Percentiles rank a stretch among this genome's conserved stretches.
These are phyloP conservation scores for Orthosia gracilis DNA, from an alignment of 2,888 invertebrate species.

Conservation along the genomic window DNA sequence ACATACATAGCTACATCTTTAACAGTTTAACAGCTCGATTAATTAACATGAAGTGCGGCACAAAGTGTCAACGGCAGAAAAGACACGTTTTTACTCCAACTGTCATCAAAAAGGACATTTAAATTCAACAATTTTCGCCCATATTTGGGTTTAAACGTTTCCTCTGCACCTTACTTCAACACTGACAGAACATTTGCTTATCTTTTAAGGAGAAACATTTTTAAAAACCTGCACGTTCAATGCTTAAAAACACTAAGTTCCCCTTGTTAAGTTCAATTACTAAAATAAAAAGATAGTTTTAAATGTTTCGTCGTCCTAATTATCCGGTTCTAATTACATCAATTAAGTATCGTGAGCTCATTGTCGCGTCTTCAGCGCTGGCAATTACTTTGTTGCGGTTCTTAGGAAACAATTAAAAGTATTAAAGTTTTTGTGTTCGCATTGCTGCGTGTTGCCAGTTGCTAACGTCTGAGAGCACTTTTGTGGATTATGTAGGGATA, in stretches of 20 bases:
- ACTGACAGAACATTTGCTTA: conserved; percentile 24
- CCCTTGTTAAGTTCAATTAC: conserved; percentile 55
- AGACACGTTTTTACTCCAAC: not conserved
- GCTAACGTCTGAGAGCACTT: conserved; percentile 52
- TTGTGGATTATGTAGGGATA: conserved; percentile 31
- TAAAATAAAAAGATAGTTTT: conserved; percentile 42
- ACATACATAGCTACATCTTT: not conserved
- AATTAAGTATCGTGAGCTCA: conserved; percentile 73
- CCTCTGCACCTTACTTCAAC: not conserved
- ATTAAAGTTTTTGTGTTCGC: conserved; percentile 50
- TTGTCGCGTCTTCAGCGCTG: conserved; percentile 66
- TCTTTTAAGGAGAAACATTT: conserved; percentile 19
- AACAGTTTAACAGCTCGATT: conserved; percentile 2
- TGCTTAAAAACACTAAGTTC: conserved; percentile 34
- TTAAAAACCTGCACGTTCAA: conserved; percentile 25
- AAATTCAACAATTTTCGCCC: conserved; percentile 16
- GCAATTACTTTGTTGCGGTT: conserved; percentile 67
- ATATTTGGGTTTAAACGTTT: conserved; percentile 25
- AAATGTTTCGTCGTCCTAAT: conserved; percentile 63
- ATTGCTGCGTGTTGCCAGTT: conserved; percentile 46
- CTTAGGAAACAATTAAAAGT: conserved; percentile 73
- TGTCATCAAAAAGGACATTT: conserved; percentile 12
- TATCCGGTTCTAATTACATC: conserved; percentile 73
- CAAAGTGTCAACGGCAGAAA: conserved; percentile 24
- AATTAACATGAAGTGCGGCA: not conserved